Base-by-base conservation (phyloP, 1,140 invertebrate species). In the Heliconius nattereri region DNA sequence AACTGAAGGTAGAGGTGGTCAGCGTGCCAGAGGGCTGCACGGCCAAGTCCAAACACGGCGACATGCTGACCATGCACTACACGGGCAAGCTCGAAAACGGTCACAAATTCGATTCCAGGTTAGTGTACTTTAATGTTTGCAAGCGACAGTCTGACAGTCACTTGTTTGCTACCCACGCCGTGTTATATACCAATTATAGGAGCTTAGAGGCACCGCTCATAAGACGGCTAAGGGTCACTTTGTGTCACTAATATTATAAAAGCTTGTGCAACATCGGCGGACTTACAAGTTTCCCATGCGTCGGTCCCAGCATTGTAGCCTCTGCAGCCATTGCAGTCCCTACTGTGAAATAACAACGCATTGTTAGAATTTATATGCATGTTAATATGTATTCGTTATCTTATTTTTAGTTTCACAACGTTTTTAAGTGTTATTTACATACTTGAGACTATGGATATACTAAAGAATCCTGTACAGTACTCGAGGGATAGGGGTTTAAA, bases 51-150 rank as follows among this genome's bases (percentile, higher is more conserved):
- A 98, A 98, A 92, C 96, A 96, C 80, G 97, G 98, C 40, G 98
- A 99, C 92, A 97, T 97, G 95, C 96, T 99, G 52, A 98, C 97
- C 72, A 99, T 99, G 98, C 98, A 99, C 92, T 99, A 99, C 90
- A 98, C 97, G 52, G 98, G 98, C 83, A 98, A 97, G 29, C 95
- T 99, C 60, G 95, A 95, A 81, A 97, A 98, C 94, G 98, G 98
- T 76, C 98, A 96, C 87, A 98, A 98, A 94, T 99, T 99, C 90
- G 98, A 99, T 92, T 98, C 98, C 84, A 98, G 98, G 98, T 98
- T 95, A 96, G 90, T 88, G 32, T 16, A 13, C 11, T 66, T 66
- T 52, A 19, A 29, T 16, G 5, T 26, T 66, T 66, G 26, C 60
- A 29, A 29, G 29, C 29, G 29, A 29, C 29, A 29, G 29, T 29